Conservation (phyloP, 2,113 vertebrate species). For the Coptodon rendalli region DNA sequence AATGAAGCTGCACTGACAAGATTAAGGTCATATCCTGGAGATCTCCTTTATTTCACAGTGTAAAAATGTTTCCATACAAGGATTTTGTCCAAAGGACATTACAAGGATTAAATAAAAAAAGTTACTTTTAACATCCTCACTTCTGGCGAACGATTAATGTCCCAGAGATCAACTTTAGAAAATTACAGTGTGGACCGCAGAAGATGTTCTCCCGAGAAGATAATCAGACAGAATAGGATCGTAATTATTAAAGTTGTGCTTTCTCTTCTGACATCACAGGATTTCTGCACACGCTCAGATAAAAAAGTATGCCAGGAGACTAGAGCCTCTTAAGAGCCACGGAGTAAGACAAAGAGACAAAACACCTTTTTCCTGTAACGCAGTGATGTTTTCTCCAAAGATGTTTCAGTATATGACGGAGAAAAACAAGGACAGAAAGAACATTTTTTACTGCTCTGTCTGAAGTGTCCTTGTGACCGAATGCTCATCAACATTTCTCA, state of each 20-base stretch:
- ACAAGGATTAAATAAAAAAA: not conserved
- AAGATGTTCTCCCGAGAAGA: slow-evolving; percentile 12
- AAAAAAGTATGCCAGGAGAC: not conserved
- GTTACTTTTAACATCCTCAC: not conserved
- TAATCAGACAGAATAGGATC: not conserved
- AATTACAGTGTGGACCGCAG: not conserved
- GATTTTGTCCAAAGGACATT: not conserved
- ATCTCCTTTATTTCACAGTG: not conserved
- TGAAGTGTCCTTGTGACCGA: not conserved
- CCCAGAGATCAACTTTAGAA: not conserved
- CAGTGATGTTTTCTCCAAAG: not conserved
- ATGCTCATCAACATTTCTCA: not conserved
- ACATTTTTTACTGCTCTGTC: not conserved
- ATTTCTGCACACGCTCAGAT: not conserved
- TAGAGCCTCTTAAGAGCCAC: not conserved
- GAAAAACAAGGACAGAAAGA: not conserved
- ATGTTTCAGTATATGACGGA: not conserved
- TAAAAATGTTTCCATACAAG: not conserved
- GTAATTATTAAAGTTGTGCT: slow-evolving; percentile 34
- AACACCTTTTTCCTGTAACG: not conserved
- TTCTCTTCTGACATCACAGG: slow-evolving; percentile 6
- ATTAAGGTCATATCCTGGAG: not conserved
- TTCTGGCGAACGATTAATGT: slow-evolving; percentile 12
- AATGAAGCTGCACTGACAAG: not conserved
- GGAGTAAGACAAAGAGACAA: not conserved